phyloP scores from a whole-genome alignment of 2,888 invertebrate species.

The Conomelus anceps region DNA sequence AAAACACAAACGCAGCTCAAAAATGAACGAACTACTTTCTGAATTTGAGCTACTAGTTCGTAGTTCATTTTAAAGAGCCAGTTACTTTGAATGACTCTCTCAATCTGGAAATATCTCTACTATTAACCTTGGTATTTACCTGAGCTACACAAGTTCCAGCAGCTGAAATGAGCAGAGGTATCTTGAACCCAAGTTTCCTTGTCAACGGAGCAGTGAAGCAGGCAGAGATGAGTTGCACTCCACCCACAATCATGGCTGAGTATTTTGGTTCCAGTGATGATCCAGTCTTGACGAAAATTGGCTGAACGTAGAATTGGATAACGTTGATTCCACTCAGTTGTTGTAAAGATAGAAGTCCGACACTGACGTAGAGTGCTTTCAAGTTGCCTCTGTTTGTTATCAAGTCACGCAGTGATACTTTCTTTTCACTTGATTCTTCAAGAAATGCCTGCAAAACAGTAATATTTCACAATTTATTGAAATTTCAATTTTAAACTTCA shows the following conservation, averaged over 20 bases:
- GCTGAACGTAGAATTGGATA: constrained; percentile 63
- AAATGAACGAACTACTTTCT: too few relatives aligned
- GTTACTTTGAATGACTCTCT: too few relatives aligned
- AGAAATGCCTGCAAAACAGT: constrained; percentile 20
- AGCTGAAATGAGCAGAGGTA: constrained; percentile 21
- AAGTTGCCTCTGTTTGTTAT: constrained; percentile 50
- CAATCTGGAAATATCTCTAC: neutral
- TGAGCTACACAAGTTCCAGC: constrained; percentile 21
- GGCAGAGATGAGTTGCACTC: constrained; percentile 63
- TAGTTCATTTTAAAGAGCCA: too few relatives aligned
- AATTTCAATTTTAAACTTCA: too few relatives aligned
- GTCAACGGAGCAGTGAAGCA: constrained; percentile 28
- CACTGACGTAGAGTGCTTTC: constrained; percentile 40
- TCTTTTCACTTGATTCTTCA: constrained; percentile 22
- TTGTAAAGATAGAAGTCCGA: constrained; percentile 64
- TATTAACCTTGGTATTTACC: constrained; percentile 5
- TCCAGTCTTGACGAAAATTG: constrained; percentile 62
- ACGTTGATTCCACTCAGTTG: constrained; percentile 78
- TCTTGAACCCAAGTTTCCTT: constrained; percentile 23
- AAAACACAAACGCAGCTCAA: too few relatives aligned
- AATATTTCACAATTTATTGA: too few relatives aligned
- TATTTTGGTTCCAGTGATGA: constrained; percentile 53
- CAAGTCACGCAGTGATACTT: constrained; percentile 20
- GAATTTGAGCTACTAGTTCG: too few relatives aligned
- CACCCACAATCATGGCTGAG: constrained; percentile 67